Conservation (phyloP, 2,797 vertebrate genomes). For the Chrysolophus pictus region DNA sequence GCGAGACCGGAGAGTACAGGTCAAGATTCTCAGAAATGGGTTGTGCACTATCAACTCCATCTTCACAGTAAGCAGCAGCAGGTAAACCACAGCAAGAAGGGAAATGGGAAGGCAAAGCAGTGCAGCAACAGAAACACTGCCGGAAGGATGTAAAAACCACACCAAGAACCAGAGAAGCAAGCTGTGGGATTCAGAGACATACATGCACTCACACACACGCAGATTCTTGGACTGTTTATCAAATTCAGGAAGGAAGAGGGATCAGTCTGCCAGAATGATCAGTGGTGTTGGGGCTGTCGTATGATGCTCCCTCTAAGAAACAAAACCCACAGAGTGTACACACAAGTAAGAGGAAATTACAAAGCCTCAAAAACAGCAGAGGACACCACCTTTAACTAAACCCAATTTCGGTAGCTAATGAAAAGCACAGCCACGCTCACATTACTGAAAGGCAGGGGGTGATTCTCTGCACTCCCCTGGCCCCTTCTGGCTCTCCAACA, state of each 20-base stretch:
- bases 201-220: not conserved
- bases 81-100: not conserved
- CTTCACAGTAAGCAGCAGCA: not conserved
- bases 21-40: not conserved
- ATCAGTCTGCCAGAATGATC: conserved; percentile 65
- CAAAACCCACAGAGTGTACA: conserved; percentile 43
- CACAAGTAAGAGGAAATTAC: conserved; percentile 54
- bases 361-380: conserved; percentile 63
- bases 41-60: not conserved
- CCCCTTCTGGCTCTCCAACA: not conserved
- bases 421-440: not conserved
- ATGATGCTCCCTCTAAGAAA: conserved; percentile 61
- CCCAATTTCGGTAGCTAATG: not conserved
- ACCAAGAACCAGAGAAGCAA: not conserved
- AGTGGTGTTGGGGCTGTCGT: conserved; percentile 59
- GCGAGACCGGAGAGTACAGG: not conserved
- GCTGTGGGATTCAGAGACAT: not conserved
- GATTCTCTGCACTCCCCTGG: not conserved
- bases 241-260: conserved; percentile 73
- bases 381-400: conserved; percentile 50
- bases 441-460: not conserved
- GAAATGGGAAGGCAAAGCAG: not conserved
- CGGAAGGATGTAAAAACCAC: conserved; percentile 12
- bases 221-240: conserved; percentile 63
- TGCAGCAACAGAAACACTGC: not conserved